These are phyloP conservation scores for Bombus vancouverensis DNA, from an alignment of 1,140 invertebrate species.

Conservation along the genomic window DNA sequence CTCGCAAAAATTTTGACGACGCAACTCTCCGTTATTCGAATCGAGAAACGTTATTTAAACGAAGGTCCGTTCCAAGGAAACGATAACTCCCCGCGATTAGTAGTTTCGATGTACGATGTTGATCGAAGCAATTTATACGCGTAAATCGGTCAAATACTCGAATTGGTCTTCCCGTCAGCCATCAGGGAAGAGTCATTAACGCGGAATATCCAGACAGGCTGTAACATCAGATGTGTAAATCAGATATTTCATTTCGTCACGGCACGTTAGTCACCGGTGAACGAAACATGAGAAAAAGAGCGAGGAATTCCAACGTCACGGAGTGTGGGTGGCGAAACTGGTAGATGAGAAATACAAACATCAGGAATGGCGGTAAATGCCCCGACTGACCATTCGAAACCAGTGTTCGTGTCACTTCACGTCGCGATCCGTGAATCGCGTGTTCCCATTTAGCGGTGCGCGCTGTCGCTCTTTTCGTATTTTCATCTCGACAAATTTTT, in stretches of 20 bases:
- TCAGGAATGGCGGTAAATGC: conserved; percentile 60
- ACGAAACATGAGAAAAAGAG: conserved; percentile 29
- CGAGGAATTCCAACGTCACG: conserved; percentile 17
- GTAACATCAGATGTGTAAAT: conserved; percentile 65
- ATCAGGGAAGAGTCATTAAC: conserved; percentile 34
- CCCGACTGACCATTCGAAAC: conserved; percentile 31
- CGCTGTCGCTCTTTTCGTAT: not conserved
- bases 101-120: not conserved
- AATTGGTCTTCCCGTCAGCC: conserved; percentile 10
- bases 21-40: not conserved
- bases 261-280: conserved; percentile 57
- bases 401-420: conserved; percentile 47
- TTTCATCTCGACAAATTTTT: conserved; percentile 28
- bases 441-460: conserved; percentile 8
- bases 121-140: not conserved
- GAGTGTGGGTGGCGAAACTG: conserved; percentile 75
- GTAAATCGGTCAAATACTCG: not conserved
- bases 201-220: conserved; percentile 35
- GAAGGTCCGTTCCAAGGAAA: no score
- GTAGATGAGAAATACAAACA: conserved; percentile 81
- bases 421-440: conserved; percentile 27
- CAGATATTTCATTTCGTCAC: conserved; percentile 69
- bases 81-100: not conserved
- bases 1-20: not conserved
- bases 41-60: not conserved